These are phyloP conservation scores for Cyanistes caeruleus DNA, from an alignment of 2,113 vertebrate species.

Conservation along the genomic window DNA sequence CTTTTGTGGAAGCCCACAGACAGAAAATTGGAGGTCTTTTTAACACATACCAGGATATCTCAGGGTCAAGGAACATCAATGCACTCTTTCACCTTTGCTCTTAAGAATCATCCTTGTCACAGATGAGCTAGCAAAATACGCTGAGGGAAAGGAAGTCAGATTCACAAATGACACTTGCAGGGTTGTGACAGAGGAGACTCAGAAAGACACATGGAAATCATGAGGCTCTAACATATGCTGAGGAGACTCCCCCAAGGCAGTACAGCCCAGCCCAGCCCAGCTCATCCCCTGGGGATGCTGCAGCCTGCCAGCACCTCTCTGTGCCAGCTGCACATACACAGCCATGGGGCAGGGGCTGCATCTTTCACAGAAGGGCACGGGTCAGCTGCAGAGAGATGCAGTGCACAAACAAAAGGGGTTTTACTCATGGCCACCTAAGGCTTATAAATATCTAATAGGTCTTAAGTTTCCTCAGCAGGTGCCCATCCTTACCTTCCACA, in stretches of 20 bases:
- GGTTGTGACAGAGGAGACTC: neutral
- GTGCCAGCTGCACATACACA: neutral
- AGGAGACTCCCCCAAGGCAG: neutral
- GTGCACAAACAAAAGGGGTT: neutral
- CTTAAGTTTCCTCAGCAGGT: neutral
- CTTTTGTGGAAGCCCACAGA: neutral
- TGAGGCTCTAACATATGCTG: neutral
- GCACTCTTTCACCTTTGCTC: neutral
- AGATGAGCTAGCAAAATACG: neutral
- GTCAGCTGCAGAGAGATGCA: neutral
- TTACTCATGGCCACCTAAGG: neutral
- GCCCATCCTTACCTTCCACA: neutral
- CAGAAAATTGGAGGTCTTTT: neutral
- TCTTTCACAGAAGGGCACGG: neutral
- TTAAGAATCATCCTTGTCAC: neutral
- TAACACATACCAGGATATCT: accelerated
- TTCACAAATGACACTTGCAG: neutral
- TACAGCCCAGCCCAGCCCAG: neutral
- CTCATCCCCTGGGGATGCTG: accelerated
- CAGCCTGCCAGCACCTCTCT: neutral
- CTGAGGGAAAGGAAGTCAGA: neutral
- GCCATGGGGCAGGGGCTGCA: accelerated
- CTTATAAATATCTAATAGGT: neutral
- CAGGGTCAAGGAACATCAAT: neutral
- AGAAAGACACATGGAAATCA: neutral